Conservation (phyloP, 2,797 vertebrate genomes). For the Erpetoichthys calabaricus region DNA sequence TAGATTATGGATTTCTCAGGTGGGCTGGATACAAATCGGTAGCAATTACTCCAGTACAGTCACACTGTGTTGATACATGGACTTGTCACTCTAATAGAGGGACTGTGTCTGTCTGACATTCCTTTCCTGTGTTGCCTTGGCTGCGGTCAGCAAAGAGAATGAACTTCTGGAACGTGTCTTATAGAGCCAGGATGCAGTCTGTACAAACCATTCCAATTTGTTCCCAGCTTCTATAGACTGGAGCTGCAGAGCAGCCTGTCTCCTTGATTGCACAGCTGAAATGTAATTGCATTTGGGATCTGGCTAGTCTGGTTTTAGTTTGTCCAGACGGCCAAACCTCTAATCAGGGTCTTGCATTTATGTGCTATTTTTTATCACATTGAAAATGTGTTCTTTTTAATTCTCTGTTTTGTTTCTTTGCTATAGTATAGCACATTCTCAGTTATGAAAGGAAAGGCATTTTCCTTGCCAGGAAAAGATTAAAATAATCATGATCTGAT, state of each 20-base stretch:
- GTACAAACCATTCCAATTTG: slow-evolving; percentile 13
- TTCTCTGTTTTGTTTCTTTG: background rate
- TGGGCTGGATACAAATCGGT: slow-evolving; percentile 13
- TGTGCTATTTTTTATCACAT: background rate
- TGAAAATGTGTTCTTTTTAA: background rate
- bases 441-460: too few relatives aligned
- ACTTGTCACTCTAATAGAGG: slow-evolving; percentile 14
- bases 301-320: background rate
- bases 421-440: background rate
- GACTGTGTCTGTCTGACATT: slow-evolving; percentile 16
- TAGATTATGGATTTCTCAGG: slow-evolving; percentile 19
- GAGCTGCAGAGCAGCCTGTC: background rate
- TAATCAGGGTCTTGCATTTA: slow-evolving; percentile 3
- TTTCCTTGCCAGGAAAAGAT: too few relatives aligned
- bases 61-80: slow-evolving; percentile 13
- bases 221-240: background rate
- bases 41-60: slow-evolving; percentile 9
- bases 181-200: slow-evolving; percentile 7
- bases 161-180: slow-evolving; percentile 8
- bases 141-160: slow-evolving; percentile 7
- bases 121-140: slow-evolving; percentile 12
- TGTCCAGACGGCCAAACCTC: background rate
- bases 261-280: slow-evolving; percentile 7
- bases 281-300: slow-evolving; percentile 1
- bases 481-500: too few relatives aligned